These are phyloP conservation scores for Amiota communis DNA, from an alignment of 2,888 invertebrate species.

Conservation along the genomic window DNA sequence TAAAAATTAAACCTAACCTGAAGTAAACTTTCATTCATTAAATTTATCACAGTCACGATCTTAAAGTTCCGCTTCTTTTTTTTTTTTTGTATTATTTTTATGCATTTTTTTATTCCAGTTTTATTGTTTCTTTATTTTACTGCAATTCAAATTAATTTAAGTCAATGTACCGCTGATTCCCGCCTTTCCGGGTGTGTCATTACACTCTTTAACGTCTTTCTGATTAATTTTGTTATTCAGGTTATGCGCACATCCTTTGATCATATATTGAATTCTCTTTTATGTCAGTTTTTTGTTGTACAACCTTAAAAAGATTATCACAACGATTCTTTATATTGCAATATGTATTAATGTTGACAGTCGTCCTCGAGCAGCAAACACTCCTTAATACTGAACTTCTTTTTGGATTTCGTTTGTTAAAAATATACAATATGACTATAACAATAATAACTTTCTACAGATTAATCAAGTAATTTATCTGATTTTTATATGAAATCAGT, in stretches of 20 bases:
- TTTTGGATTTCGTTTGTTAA: neutral
- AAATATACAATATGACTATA: neutral
- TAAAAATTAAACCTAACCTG: neutral
- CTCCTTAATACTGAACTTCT: too few species aligned
- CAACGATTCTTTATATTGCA: too few species aligned
- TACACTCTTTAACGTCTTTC: slow-evolving; percentile 16
- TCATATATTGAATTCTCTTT: neutral
- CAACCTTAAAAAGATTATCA: too few species aligned
- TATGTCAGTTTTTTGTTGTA: neutral
- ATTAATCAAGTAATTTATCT: slow-evolving; percentile 2
- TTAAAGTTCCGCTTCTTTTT: neutral
- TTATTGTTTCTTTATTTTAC: slow-evolving; percentile 9
- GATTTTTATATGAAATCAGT: neutral
- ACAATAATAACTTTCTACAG: slow-evolving; percentile 48
- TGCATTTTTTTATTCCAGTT: neutral
- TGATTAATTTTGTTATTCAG: neutral
- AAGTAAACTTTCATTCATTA: slow-evolving; percentile 21
- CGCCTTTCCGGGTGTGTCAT: slow-evolving; percentile 16
- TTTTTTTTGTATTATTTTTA: neutral
- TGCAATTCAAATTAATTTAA: slow-evolving; percentile 26
- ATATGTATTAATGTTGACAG: too few species aligned
- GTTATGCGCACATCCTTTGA: too few species aligned
- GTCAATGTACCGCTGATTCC: neutral
- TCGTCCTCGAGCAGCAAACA: too few species aligned
- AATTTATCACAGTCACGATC: slow-evolving; percentile 20